phyloP scores from a whole-genome alignment of 2,888 invertebrate genomes.

The Lycocerus yunnanus region DNA sequence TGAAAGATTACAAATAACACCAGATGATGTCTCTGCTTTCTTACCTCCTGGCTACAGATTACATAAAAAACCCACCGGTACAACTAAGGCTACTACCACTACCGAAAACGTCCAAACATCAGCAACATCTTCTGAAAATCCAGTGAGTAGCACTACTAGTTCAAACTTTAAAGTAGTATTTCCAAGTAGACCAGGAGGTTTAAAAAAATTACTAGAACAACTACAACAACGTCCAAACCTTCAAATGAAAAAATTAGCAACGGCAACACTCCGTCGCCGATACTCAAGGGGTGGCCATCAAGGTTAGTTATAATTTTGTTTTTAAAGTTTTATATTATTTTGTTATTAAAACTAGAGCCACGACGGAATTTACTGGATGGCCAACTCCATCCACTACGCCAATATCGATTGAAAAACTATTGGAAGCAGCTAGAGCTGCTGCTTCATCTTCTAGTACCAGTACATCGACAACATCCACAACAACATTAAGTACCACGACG shows the following conservation, averaged over 20 bases:
- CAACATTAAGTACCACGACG: slow-evolving; percentile 72
- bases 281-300: slow-evolving; percentile 84
- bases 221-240: slow-evolving; percentile 62
- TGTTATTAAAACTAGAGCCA: slow-evolving; percentile 63
- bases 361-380: slow-evolving; percentile 91
- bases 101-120: slow-evolving; percentile 24
- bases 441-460: slow-evolving; percentile 60
- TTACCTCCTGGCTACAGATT: slow-evolving; percentile 70
- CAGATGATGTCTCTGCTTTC: slow-evolving; percentile 63
- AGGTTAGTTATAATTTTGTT: slow-evolving; percentile 59
- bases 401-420: slow-evolving; percentile 79
- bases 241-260: slow-evolving; percentile 43
- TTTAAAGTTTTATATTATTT: slow-evolving; percentile 2
- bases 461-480: slow-evolving; percentile 59
- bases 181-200: slow-evolving; percentile 73
- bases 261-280: slow-evolving; percentile 64
- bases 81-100: slow-evolving; percentile 8
- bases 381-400: slow-evolving; percentile 87
- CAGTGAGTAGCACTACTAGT: slow-evolving; percentile 52
- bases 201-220: slow-evolving; percentile 63
- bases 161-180: slow-evolving; percentile 72
- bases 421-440: slow-evolving; percentile 69
- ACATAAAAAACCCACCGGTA: slow-evolving; percentile 27
- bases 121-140: slow-evolving; percentile 28
- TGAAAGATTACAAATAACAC: slow-evolving; percentile 13